A percentile compares a stretch with the other conserved stretches of the same genome.
These are phyloP conservation scores for Sebastes goodei DNA, from an alignment of 2,797 vertebrate genomes.

Conservation along the genomic window DNA sequence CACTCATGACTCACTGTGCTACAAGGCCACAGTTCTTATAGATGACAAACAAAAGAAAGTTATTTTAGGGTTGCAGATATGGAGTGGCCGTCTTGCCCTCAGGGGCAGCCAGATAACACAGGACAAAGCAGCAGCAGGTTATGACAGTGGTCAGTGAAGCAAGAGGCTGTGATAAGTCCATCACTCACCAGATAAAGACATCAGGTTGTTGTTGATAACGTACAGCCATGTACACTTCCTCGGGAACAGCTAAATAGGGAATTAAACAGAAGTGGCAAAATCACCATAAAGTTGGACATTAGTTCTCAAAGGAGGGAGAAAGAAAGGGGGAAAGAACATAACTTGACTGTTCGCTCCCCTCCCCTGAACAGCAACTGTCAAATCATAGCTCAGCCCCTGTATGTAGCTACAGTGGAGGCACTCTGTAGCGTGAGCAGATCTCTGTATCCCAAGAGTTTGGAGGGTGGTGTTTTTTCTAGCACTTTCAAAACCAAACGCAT, in stretches of 20 bases:
- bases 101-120: constrained; percentile 55
- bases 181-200: constrained; percentile 95
- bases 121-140: constrained; percentile 62
- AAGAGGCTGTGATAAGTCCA: constrained; percentile 8
- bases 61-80: constrained; percentile 50
- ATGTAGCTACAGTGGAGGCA: neutral
- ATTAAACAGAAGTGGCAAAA: constrained; percentile 9
- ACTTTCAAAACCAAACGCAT: neutral
- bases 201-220: constrained; percentile 98
- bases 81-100: constrained; percentile 34
- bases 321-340: neutral
- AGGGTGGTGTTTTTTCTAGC: neutral
- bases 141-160: constrained; percentile 47
- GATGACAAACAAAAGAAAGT: constrained; percentile 40
- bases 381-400: neutral
- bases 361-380: neutral
- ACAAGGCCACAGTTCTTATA: neutral
- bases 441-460: neutral
- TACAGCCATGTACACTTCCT: constrained; percentile 97
- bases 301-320: neutral
- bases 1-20: constrained; percentile 17
- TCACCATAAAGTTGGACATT: neutral
- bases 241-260: constrained; percentile 89
- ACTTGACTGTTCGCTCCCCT: neutral
- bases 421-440: neutral